These are phyloP conservation scores for Yponomeuta sedellus DNA, from an alignment of 2,888 invertebrate species.

Conservation along the genomic window DNA sequence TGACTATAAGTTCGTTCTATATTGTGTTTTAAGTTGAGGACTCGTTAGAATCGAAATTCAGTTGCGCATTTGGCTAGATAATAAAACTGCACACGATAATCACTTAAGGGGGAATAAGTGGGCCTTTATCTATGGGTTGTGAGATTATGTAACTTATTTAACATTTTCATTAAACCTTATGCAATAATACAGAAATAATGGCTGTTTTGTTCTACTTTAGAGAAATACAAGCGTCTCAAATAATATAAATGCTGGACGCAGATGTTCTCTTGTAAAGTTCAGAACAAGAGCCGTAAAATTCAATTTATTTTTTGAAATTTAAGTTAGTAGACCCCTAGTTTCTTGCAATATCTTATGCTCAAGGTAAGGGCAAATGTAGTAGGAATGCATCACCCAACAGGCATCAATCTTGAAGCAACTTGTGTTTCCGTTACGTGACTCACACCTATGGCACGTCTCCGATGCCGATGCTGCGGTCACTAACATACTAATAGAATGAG, in stretches of 20 bases:
- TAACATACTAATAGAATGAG: slow-evolving; percentile 60
- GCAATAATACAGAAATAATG: neutral
- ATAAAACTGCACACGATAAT: neutral
- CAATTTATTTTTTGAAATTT: neutral
- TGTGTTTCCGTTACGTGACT: slow-evolving; percentile 74
- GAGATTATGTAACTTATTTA: too few species aligned
- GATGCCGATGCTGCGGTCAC: slow-evolving; percentile 53
- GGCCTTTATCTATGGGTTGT: too few species aligned
- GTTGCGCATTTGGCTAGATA: neutral
- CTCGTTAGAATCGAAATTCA: neutral
- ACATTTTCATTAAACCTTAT: neutral
- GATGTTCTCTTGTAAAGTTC: slow-evolving; percentile 14
- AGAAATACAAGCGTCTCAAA: slow-evolving; percentile 11
- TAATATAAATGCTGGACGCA: slow-evolving; percentile 3
- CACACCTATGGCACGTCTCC: slow-evolving; percentile 66
- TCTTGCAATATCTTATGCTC: slow-evolving; percentile 15
- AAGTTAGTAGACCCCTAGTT: slow-evolving; percentile 4
- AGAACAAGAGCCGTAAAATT: slow-evolving; percentile 11
- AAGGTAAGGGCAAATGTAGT: slow-evolving; percentile 51
- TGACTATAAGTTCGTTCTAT: neutral
- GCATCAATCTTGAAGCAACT: slow-evolving; percentile 58
- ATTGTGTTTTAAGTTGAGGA: neutral
- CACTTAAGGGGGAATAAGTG: too few species aligned
- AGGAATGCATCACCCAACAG: slow-evolving; percentile 52
- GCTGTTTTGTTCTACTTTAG: slow-evolving; percentile 1